These are phyloP conservation scores for Ericerus pela DNA, from an alignment of 1,140 invertebrate species.

Conservation along the genomic window DNA sequence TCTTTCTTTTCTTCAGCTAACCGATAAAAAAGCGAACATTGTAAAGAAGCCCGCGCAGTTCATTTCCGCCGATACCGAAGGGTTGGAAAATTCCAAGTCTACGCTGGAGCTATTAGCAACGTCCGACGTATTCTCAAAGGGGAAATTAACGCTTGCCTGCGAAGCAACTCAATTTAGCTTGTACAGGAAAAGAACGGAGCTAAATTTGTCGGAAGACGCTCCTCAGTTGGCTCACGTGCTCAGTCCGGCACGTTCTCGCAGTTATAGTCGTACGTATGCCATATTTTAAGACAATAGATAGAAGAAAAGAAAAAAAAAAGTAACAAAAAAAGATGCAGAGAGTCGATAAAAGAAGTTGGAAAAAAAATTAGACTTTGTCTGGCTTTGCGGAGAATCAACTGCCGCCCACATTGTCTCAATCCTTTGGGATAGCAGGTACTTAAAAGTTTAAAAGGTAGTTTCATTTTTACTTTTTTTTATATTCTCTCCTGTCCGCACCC, in stretches of 20 bases:
- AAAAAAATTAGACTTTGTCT: too few species aligned
- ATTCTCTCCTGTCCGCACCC: too few species aligned
- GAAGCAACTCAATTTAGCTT: conserved; percentile 33
- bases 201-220: conserved; percentile 32
- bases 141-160: conserved; percentile 33
- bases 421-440: too few species aligned
- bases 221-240: conserved; percentile 33
- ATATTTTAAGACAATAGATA: too few species aligned
- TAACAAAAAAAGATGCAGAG: too few species aligned
- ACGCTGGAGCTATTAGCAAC: conserved; percentile 30
- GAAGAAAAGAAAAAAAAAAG: too few species aligned
- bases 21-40: background rate
- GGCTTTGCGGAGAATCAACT: too few species aligned
- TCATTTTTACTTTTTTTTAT: too few species aligned
- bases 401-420: too few species aligned
- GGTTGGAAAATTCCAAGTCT: conserved; percentile 22
- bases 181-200: conserved; percentile 29
- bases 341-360: too few species aligned
- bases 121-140: conserved; percentile 29
- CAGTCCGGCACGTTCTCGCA: conserved; percentile 26
- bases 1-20: background rate
- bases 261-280: background rate
- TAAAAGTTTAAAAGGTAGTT: too few species aligned
- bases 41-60: background rate
- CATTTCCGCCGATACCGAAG: conserved; percentile 9